phyloP scores from a whole-genome alignment of 1,140 invertebrate genomes.

The Maniola jurtina region DNA sequence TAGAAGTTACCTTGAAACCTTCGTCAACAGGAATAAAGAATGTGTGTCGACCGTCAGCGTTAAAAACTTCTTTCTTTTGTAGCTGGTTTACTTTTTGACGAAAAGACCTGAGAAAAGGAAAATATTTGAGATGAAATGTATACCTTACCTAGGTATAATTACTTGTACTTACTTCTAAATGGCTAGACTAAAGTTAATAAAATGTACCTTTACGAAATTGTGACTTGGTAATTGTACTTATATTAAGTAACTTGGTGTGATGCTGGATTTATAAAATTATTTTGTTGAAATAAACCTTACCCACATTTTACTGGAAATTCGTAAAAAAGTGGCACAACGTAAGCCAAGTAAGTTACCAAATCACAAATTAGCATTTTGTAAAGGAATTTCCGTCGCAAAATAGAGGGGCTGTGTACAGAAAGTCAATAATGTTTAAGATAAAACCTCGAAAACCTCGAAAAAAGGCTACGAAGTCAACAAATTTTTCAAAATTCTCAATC shows the following conservation, averaged over 20 bases:
- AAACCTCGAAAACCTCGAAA: background rate
- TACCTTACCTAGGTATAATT: no score
- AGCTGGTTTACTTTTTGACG: conserved; percentile 85
- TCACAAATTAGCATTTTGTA: background rate
- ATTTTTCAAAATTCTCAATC: no score
- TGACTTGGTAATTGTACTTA: no score
- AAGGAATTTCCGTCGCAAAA: background rate
- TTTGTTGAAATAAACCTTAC: no score
- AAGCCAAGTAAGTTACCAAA: no score
- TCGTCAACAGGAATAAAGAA: conserved; percentile 95
- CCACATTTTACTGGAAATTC: no score
- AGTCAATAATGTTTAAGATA: conserved; percentile 1
- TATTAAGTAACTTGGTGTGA: no score
- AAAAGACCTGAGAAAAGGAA: conserved; percentile 81
- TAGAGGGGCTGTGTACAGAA: background rate
- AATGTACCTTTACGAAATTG: no score
- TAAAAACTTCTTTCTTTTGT: conserved; percentile 87
- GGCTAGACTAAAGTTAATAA: no score
- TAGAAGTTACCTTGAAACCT: conserved; percentile 86
- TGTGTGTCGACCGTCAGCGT: conserved; percentile 87
- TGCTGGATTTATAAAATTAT: no score
- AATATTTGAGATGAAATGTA: background rate
- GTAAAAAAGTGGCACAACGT: no score
- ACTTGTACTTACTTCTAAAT: no score
- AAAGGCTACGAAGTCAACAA: background rate